A percentile compares a stretch with the other conserved stretches of the same genome.
Evolutionary conservation across 1,140 invertebrate species (phyloP).

Genomic region (Polypedilum pembai): DNA sequence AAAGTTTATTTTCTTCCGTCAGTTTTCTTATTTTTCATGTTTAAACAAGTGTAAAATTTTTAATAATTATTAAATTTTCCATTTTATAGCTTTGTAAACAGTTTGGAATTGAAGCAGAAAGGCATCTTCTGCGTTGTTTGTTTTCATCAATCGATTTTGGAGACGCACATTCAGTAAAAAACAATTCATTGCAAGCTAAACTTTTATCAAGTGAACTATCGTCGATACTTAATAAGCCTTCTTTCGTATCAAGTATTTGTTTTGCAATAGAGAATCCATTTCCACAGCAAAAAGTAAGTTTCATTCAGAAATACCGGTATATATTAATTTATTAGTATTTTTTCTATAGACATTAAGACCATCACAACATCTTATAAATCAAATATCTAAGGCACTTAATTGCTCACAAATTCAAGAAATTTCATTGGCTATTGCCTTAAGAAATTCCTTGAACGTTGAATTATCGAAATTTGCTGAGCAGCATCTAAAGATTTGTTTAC

Average conservation of each 20-base stretch:
- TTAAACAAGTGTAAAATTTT: not conserved
- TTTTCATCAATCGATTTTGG: conserved; percentile 64
- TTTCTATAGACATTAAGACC: conserved; percentile 62
- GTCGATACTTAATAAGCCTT: conserved; percentile 63
- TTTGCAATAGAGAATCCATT: conserved; percentile 68
- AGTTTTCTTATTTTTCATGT: not conserved
- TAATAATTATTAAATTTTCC: conserved; percentile 30
- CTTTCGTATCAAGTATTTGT: conserved; percentile 66
- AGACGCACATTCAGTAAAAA: conserved; percentile 48
- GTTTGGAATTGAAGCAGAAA: conserved; percentile 78
- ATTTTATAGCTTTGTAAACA: conserved; percentile 61
- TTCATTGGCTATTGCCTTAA: conserved; percentile 73
- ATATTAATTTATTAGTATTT: not conserved
- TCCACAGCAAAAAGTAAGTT: conserved; percentile 51
- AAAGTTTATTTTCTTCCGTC: not conserved
- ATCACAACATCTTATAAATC: conserved; percentile 66
- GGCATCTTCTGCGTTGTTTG: conserved; percentile 78
- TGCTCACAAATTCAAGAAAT: conserved; percentile 83
- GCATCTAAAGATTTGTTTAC: conserved; percentile 72
- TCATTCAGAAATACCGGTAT: not conserved
- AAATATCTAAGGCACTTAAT: conserved; percentile 74
- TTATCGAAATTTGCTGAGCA: conserved; percentile 61
- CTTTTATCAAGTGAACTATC: conserved; percentile 64
- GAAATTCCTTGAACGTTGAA: conserved; percentile 69
- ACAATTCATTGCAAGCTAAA: conserved; percentile 58